Conservation (phyloP, 2,888 invertebrate genomes). For the Actias luna region DNA sequence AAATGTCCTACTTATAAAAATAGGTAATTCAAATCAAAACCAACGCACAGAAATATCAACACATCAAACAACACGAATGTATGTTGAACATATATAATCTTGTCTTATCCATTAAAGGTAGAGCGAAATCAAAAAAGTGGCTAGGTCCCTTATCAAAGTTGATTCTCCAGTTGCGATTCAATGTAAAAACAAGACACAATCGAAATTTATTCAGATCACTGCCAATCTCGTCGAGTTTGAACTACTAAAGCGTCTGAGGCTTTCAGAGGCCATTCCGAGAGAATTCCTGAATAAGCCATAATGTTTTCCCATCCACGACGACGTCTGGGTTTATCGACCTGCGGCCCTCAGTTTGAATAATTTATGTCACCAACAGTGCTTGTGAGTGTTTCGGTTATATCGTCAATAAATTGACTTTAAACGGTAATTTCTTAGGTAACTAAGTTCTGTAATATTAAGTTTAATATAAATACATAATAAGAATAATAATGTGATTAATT, state of each 20-base stretch:
- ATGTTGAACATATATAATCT: constrained; percentile 17
- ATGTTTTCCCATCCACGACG: constrained; percentile 48
- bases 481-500: too few relatives aligned
- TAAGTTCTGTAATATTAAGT: not conserved
- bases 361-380: constrained; percentile 49
- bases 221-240: constrained; percentile 36
- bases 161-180: constrained; percentile 18
- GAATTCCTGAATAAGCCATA: constrained; percentile 49
- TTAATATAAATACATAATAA: not conserved
- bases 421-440: constrained; percentile 8
- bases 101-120: constrained; percentile 24
- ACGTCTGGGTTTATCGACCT: constrained; percentile 60
- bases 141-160: constrained; percentile 16
- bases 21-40: not conserved
- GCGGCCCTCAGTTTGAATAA: constrained; percentile 52
- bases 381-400: constrained; percentile 35
- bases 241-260: constrained; percentile 30
- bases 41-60: not conserved
- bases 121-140: constrained; percentile 12
- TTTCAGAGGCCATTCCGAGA: constrained; percentile 47
- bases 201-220: constrained; percentile 44
- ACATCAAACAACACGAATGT: not conserved
- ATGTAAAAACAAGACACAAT: constrained; percentile 25
- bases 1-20: too few relatives aligned
- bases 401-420: constrained; percentile 27